Conservation (phyloP, 2,113 vertebrate genomes). For the Indri indri region DNA sequence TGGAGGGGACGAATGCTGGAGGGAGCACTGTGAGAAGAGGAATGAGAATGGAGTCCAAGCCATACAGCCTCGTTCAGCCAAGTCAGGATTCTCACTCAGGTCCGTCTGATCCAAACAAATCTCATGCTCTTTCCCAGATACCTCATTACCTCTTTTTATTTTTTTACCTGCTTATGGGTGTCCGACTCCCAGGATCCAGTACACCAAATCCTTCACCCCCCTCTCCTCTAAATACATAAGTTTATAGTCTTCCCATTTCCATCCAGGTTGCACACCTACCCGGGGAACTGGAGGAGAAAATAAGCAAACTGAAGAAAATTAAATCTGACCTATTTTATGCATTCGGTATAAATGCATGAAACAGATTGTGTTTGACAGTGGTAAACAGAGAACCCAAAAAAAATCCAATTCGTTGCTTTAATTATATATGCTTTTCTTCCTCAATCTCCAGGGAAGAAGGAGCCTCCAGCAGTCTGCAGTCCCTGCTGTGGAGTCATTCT, state of each 20-base stretch:
- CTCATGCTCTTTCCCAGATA: not conserved
- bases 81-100: not conserved
- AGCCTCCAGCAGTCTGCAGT: not conserved
- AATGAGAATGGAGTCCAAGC: not conserved
- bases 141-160: not conserved
- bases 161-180: not conserved
- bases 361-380: constrained; percentile 66
- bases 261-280: not conserved
- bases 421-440: constrained; percentile 59
- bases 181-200: not conserved
- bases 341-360: constrained; percentile 62
- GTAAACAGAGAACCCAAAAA: constrained; percentile 59
- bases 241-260: not conserved
- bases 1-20: not conserved
- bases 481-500: not conserved
- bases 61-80: fast-evolving
- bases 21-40: not conserved
- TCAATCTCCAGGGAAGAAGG: constrained; percentile 7
- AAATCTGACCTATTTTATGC: constrained; percentile 64
- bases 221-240: not conserved
- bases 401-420: constrained; percentile 62
- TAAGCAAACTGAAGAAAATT: constrained; percentile 56
- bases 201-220: not conserved
- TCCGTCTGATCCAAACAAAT: not conserved
- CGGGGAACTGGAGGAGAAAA: constrained; percentile 60